phyloP scores from a whole-genome alignment of 2,113 vertebrate species.

The Podilymbus podiceps region DNA sequence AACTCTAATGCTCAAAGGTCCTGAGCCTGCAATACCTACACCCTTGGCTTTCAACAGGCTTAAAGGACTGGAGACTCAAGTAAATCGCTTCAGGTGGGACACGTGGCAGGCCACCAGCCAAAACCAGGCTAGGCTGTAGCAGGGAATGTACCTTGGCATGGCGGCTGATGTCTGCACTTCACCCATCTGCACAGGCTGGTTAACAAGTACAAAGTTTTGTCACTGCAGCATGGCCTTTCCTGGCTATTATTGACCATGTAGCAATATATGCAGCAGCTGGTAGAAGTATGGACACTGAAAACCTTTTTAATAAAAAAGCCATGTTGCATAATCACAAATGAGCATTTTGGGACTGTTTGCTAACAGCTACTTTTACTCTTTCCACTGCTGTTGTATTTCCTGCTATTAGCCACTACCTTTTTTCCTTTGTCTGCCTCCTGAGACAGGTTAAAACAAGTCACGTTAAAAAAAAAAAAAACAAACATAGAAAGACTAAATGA shows the following conservation, averaged over 20 bases:
- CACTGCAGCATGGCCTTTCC: not conserved
- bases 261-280: not conserved
- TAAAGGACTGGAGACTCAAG: not conserved
- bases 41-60: not conserved
- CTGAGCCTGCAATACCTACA: not conserved
- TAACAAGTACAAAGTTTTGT: not conserved
- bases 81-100: not conserved
- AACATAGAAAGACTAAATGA: not conserved
- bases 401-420: not conserved
- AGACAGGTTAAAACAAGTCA: not conserved
- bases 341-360: not conserved
- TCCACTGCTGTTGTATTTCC: not conserved
- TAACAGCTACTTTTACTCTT: not conserved
- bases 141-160: fast-evolving
- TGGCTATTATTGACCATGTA: not conserved
- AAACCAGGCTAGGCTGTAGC: not conserved
- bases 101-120: fast-evolving
- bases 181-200: fast-evolving
- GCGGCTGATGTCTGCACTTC: fast-evolving
- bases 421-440: not conserved
- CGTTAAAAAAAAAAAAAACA: not conserved
- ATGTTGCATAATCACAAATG: not conserved
- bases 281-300: not conserved
- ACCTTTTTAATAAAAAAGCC: not conserved
- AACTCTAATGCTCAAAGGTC: not conserved